These are phyloP conservation scores for Cryptoblepharus egeriae DNA, from an alignment of 2,797 vertebrate genomes.

Conservation along the genomic window DNA sequence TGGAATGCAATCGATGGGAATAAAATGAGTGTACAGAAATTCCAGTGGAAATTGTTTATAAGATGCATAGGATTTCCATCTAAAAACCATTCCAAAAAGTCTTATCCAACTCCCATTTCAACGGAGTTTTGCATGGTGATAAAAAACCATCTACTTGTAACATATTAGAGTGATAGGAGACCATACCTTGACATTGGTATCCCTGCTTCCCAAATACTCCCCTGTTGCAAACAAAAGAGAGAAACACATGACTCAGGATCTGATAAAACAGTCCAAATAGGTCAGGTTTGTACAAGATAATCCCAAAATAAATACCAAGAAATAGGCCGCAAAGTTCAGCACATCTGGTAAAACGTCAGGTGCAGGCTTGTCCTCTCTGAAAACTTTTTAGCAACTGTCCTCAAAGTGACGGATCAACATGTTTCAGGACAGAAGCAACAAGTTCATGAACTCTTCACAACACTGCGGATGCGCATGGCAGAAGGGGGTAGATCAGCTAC, in stretches of 20 bases:
- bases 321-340: no score
- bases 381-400: no score
- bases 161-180: neutral
- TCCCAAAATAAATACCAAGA: neutral
- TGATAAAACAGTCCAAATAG: neutral
- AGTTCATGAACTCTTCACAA: neutral
- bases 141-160: neutral
- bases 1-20: neutral
- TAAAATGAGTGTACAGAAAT: neutral
- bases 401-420: neutral
- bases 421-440: neutral
- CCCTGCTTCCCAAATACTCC: constrained; percentile 98
- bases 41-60: neutral
- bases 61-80: neutral
- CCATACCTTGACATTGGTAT: constrained; percentile 97
- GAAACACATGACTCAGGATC: neutral
- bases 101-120: neutral
- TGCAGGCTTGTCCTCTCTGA: neutral
- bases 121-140: neutral
- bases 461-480: neutral
- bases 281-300: neutral
- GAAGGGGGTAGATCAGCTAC: no score
- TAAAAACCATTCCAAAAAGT: neutral
- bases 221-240: constrained; percentile 81
- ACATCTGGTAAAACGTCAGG: neutral